Base-by-base conservation (phyloP, 2,797 vertebrate genomes). In the Cryptoprocta ferox region DNA sequence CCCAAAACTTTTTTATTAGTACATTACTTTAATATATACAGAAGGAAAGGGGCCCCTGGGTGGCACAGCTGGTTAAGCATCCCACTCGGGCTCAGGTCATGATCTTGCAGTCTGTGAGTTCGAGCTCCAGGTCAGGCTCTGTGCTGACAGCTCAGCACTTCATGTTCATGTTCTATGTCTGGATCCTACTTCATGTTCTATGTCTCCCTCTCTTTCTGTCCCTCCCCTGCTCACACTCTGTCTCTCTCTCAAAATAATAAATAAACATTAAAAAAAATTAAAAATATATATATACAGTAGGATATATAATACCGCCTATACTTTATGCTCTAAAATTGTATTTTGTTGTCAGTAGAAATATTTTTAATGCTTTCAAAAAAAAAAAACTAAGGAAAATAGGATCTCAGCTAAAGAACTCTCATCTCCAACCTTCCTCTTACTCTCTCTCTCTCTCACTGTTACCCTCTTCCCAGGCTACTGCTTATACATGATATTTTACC, bases 301-400 rank as follows among this genome's bases (percentile, higher is more conserved):
- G 30, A 61, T 35, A 32, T 21, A 83, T 79, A 59, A 8, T 84
- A 84, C 18, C 56, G 68, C 48, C 37, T 30, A 86, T 75, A 94
- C 26, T 90, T 53, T 32, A 80, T 45, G 45, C 37, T 93, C 42
- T 90, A 93, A 90, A 90, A 71, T 80, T 96, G 48, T 30, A n/a
- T 73, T 81, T 92, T 53, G 30, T 92, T 95, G 30, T 88, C 42
- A 88, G n/a, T 63, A 75, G 87, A 82, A 81, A 53, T 86, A 92
- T 56, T 21, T 82, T 11, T 68, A 95, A 61, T 39, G 65, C 7
- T 96, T 89, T 35, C 21, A 9, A 59, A 59, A 15, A 75, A 75
- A 89, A 89, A 71, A 53, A 39, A 3, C 35, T n/a, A 42, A 45
- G 35, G 53, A 73, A 66, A 93, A 65, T 53, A 80, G 19, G 32